Percentiles rank a stretch among this genome's conserved stretches.
Conservation (phyloP, 2,797 vertebrate species). For the Typhlichthys eigenmanni region DNA sequence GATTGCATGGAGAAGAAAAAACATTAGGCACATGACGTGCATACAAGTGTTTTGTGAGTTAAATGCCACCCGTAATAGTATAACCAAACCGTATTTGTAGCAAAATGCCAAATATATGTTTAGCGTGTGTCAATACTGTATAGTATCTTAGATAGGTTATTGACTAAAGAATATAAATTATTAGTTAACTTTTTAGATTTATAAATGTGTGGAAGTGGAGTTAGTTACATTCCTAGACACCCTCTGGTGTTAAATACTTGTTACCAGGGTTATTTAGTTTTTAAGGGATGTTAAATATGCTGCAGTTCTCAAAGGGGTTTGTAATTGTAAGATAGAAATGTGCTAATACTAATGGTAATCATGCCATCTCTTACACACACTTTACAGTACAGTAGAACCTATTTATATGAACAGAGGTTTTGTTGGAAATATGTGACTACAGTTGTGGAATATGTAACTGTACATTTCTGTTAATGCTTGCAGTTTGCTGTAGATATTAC, state of each 20-base stretch:
- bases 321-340: constrained; percentile 28
- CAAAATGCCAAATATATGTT: constrained; percentile 62
- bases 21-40: constrained; percentile 36
- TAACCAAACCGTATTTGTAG: constrained; percentile 48
- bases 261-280: constrained; percentile 24
- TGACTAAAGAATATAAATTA: constrained; percentile 38
- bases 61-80: constrained; percentile 48
- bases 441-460: no score
- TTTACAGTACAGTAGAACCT: constrained; percentile 26
- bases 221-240: constrained; percentile 34
- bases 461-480: background rate
- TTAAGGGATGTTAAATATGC: constrained; percentile 29
- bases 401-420: background rate
- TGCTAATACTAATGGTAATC: constrained; percentile 16
- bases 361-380: constrained; percentile 14
- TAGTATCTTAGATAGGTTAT: constrained; percentile 45
- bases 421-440: background rate
- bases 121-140: constrained; percentile 54
- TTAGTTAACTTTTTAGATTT: constrained; percentile 45
- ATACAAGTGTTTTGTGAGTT: constrained; percentile 55
- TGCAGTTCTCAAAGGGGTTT: constrained; percentile 33
- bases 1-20: constrained; percentile 39
- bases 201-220: constrained; percentile 53
- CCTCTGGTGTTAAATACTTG: constrained; percentile 36
- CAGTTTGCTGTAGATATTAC: constrained; percentile 4